Base-by-base conservation (phyloP, 2,797 vertebrate species). In the Phalloptychus januarius region DNA sequence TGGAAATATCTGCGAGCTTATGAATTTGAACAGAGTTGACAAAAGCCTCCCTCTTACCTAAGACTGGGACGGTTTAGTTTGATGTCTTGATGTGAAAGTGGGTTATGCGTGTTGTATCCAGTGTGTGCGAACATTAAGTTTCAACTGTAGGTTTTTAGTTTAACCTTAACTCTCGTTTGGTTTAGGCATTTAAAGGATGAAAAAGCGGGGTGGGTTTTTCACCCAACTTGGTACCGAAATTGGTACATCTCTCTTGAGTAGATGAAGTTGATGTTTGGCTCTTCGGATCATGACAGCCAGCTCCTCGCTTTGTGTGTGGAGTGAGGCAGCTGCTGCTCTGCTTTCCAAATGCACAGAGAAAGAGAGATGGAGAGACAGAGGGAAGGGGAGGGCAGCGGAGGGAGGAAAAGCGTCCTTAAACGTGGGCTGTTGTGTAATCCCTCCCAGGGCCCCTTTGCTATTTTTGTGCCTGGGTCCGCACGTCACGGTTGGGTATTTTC, bases 401-500 rank as follows among this genome's bases (percentile, higher is more conserved):
- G 40, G 86, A 91, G 92, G 81, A 94, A 96, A 97, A 97, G 97
- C 96, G 97, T 94, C 97, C 96, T 96, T 96, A 95, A 96, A 96
- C 96, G 98, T 98, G 96, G 98, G 97, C 97, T 97, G 97, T 99
- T 97, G 97, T 97, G 97, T 97, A 98, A 97, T 96, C 98, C 97
- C 92, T 97, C 94, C 95, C 94, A 96, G 97, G 98, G 98, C 98
- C 98, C 98, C 98, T 96, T 96, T 97, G 97, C 98, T 99, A 99
- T 99, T 99, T 99, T 97, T 97, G 97, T 98, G 96, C 97, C 97
- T 97, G 97, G 97, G 97, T 98, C 97, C 96, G 97, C 97, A 86
- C 94, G 97, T 99, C 98, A 99, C 96, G 96, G 95, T 96, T 97
- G 97, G 98, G 98, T 99, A 99, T 99, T 99, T 99, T 99, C 98